Evolutionary conservation across 2,797 vertebrate genomes (phyloP), one percentile per base, ranked within the genome.

Genomic region (Chiroxiphia lanceolata): DNA sequence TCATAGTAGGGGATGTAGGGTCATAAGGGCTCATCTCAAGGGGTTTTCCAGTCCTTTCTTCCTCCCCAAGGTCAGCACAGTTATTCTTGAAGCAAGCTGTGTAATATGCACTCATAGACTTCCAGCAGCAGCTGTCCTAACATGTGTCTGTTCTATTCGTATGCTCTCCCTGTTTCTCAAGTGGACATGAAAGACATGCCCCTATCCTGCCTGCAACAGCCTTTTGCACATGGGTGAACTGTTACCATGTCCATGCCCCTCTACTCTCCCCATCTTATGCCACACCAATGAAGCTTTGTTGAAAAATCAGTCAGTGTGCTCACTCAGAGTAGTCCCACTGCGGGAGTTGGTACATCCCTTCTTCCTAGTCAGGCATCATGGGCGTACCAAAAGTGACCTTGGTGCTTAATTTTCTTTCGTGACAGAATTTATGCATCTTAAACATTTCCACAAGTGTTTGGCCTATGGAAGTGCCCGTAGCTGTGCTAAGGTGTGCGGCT

Each of bases 131-230:
- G 8, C 44, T 72, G 26, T 63, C 59, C 36, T 44, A 85, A 8
- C 2, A 1, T 0, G 0, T 51, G 27, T 17, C 48, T 47, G 3
- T 45, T 11, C 21, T 74, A 1, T 33, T 67, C 0, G 0, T 26
- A 11, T 2, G 3, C 23, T 70, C 61, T 54, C 12, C 20, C 44
- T 53, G 3, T 54, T 89, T 64, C 83, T 69, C 44, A 50, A 38
- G 21, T 16, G 74, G 29, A 48, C 8, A 3, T 15, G 25, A 56
- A 63, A 70, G 14, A 48, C 2, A 6, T 83, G 7, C 12, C 44
- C 26, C 29, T n/a, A 3, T 74, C 31, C 33, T 94, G 22, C 50
- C 59, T 83, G 64, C 48, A 64, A 7, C 26, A 64, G 40, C 34
- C 12, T 87, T 91, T 83, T 85, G 53, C 13, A 31, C 4, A 0